These are phyloP conservation scores for Carlito syrichta DNA, from an alignment of 2,113 vertebrate species.

Conservation along the genomic window DNA sequence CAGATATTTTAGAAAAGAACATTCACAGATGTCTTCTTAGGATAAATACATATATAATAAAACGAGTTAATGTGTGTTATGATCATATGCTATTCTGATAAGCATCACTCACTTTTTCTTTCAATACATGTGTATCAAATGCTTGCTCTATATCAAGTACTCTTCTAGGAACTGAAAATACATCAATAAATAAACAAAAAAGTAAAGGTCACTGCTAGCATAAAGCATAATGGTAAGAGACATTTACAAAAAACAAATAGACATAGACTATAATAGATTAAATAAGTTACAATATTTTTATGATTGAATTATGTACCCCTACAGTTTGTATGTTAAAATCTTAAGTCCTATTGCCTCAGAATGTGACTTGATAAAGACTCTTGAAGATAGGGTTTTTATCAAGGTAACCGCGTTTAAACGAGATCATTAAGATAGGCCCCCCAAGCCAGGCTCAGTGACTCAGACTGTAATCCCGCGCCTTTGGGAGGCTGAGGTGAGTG, in stretches of 20 bases:
- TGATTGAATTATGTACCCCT: background rate
- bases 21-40: background rate
- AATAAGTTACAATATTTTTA: background rate
- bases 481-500: no score
- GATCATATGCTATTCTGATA: background rate
- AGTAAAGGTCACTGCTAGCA: fast-evolving
- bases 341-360: background rate
- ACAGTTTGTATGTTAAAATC: background rate
- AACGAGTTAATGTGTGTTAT: background rate
- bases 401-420: background rate
- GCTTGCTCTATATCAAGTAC: background rate
- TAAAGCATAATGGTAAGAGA: background rate
- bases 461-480: no score
- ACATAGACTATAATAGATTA: background rate
- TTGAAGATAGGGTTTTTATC: background rate
- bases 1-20: background rate
- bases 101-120: background rate
- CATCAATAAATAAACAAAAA: background rate
- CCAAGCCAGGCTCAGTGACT: no score
- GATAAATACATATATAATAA: background rate
- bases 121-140: background rate
- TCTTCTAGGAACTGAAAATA: background rate
- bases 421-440: background rate
- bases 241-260: background rate
- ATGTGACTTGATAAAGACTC: no score